These are phyloP conservation scores for Perizoma affinitatum DNA, from an alignment of 2,888 invertebrate species.

Conservation along the genomic window DNA sequence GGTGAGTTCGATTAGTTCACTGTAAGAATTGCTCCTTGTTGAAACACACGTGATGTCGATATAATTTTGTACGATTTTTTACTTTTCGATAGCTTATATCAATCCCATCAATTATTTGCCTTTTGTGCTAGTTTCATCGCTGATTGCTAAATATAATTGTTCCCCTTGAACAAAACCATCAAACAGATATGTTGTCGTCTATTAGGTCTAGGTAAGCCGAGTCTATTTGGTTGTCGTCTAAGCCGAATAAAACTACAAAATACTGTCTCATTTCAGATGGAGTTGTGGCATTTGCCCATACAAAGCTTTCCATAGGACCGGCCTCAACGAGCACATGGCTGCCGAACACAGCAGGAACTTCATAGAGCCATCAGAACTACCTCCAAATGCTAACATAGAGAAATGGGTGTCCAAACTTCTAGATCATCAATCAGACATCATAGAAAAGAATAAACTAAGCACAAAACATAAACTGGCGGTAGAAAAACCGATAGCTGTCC, in stretches of 20 bases:
- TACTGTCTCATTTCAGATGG: conserved; percentile 72
- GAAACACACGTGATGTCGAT: too few species aligned
- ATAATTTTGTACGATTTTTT: too few species aligned
- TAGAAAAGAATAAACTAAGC: conserved; percentile 54
- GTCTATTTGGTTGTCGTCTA: too few species aligned
- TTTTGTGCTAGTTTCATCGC: too few species aligned
- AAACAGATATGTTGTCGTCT: too few species aligned
- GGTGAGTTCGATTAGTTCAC: conserved; percentile 66
- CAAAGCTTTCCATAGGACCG: conserved; percentile 81
- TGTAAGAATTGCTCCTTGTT: too few species aligned
- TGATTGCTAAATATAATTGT: too few species aligned
- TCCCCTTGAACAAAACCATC: too few species aligned
- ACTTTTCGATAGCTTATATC: too few species aligned
- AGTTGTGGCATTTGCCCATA: conserved; percentile 84
- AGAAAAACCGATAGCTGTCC: conserved; percentile 31
- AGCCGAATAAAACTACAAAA: background rate
- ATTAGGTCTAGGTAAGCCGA: too few species aligned
- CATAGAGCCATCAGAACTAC: conserved; percentile 64
- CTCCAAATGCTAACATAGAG: conserved; percentile 74
- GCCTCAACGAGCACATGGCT: conserved; percentile 81
- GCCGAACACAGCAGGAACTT: conserved; percentile 70
- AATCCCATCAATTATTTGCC: too few species aligned
- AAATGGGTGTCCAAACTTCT: conserved; percentile 76
- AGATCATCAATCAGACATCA: conserved; percentile 59
- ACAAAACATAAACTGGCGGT: conserved; percentile 51